phyloP scores from a whole-genome alignment of 2,113 vertebrate species.

The Odontesthes bonariensis region DNA sequence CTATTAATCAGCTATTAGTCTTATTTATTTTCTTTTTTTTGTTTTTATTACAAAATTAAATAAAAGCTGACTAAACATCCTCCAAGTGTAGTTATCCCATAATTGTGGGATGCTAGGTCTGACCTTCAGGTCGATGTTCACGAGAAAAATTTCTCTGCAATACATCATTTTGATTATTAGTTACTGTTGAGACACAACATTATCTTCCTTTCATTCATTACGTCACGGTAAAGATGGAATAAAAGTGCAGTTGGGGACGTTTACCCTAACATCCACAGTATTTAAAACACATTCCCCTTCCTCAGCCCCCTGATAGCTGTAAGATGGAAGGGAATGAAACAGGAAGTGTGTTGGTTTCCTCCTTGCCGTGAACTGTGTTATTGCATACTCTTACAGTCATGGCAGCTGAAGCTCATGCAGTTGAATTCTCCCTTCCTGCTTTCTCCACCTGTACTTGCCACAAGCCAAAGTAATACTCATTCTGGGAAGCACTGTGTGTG shows the following conservation, averaged over 20 bases:
- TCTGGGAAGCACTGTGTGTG: constrained; percentile 45
- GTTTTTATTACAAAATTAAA: too few species aligned
- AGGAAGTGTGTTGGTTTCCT: constrained; percentile 73
- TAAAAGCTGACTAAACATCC: too few species aligned
- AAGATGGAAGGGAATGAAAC: constrained; percentile 70
- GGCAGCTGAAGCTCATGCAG: constrained; percentile 18
- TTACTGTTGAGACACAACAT: too few species aligned
- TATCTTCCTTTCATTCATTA: too few species aligned
- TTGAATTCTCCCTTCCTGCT: constrained; percentile 70
- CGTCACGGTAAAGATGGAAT: background rate
- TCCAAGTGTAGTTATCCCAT: too few species aligned
- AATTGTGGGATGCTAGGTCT: background rate
- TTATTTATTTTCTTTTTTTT: too few species aligned
- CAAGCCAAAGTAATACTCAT: constrained; percentile 28
- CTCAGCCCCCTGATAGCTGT: constrained; percentile 53
- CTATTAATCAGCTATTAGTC: too few species aligned
- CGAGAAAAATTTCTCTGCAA: background rate
- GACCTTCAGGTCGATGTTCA: background rate
- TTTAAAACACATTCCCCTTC: constrained; percentile 18
- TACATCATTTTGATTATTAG: too few species aligned
- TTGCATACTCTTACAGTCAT: constrained; percentile 45
- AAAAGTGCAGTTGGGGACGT: constrained; percentile 6
- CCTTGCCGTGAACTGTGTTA: constrained; percentile 36
- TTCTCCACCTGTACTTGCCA: constrained; percentile 57
- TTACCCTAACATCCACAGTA: background rate